Evolutionary conservation across 92 coral and sea anemone genomes (phyloP).

Genomic region (Desmophyllum pertusum): DNA sequence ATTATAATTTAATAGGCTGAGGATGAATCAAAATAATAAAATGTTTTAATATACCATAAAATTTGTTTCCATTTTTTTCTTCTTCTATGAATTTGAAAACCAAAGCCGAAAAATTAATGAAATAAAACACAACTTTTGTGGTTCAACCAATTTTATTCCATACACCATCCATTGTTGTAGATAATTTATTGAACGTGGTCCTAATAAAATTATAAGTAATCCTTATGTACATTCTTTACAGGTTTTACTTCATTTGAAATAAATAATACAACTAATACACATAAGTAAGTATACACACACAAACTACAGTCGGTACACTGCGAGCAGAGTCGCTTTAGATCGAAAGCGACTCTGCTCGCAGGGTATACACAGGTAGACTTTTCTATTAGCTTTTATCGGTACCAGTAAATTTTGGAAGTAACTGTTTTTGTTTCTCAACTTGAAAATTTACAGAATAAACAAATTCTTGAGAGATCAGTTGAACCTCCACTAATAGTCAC

Average conservation of each 20-base stretch:
- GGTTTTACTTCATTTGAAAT: not conserved
- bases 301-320: too few species aligned
- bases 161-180: not conserved
- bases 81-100: not conserved
- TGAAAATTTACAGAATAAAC: too few species aligned
- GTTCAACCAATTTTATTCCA: not conserved
- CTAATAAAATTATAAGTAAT: not conserved
- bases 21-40: not conserved
- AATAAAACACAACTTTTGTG: not conserved
- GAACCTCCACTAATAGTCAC: too few species aligned
- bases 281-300: not conserved
- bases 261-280: constrained; percentile 5
- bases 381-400: too few species aligned
- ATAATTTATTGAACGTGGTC: not conserved
- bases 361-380: too few species aligned
- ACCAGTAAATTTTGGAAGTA: too few species aligned
- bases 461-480: too few species aligned
- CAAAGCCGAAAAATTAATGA: not conserved
- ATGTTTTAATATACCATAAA: too few species aligned
- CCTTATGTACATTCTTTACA: constrained; percentile 32
- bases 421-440: too few species aligned
- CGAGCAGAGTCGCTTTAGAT: too few species aligned
- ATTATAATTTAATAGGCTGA: not conserved
- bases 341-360: too few species aligned
- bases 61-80: too few species aligned